These are phyloP conservation scores for Anastrepha obliqua DNA, from an alignment of 1,140 invertebrate species.

Conservation along the genomic window DNA sequence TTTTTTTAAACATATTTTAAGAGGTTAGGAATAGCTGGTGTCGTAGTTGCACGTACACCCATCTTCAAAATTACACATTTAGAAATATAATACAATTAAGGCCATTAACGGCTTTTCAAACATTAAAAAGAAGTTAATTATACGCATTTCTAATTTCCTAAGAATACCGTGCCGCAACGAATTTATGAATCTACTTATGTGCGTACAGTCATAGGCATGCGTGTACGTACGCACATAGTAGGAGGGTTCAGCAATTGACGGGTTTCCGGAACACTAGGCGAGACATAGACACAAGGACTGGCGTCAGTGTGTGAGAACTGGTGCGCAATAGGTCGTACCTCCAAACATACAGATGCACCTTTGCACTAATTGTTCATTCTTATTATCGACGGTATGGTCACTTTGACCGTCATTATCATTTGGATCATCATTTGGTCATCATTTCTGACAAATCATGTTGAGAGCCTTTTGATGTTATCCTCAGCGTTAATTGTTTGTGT, in stretches of 20 bases:
- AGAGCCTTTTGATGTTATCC: constrained; percentile 71
- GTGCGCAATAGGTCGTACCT: constrained; percentile 42
- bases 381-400: constrained; percentile 9
- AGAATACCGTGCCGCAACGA: background rate
- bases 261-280: constrained; percentile 9
- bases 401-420: constrained; percentile 39
- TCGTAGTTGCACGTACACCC: too few species aligned
- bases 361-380: constrained; percentile 41
- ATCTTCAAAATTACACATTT: constrained; percentile 22
- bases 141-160: constrained; percentile 59
- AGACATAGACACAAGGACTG: background rate
- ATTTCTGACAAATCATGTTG: constrained; percentile 70
- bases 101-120: constrained; percentile 48
- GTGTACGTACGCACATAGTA: constrained; percentile 7
- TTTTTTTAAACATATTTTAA: too few species aligned
- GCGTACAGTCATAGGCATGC: too few species aligned
- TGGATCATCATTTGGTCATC: constrained; percentile 49
- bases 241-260: constrained; percentile 30
- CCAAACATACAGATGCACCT: constrained; percentile 1
- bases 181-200: background rate
- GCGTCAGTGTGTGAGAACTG: constrained; percentile 57
- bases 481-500: constrained; percentile 61
- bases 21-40: too few species aligned
- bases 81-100: constrained; percentile 55
- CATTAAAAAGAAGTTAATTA: constrained; percentile 72